Evolutionary conservation across 64 coral and sea anemone species (phyloP).

Genomic region (Platygyra sinensis): DNA sequence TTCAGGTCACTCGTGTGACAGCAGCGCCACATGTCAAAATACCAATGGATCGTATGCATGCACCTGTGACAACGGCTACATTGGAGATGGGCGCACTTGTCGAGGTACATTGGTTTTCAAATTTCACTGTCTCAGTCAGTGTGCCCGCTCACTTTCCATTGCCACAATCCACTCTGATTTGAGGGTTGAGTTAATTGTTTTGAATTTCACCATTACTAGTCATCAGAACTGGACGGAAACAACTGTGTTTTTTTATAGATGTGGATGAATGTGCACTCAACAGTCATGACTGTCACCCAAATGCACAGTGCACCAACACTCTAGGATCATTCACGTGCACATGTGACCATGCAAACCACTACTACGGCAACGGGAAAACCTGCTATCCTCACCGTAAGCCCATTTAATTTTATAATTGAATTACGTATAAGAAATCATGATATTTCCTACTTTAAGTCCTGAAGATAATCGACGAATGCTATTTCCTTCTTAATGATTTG

Average conservation of each 20-base stretch:
- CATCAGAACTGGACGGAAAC: no score
- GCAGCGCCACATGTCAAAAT: constrained; percentile 23
- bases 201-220: no score
- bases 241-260: neutral
- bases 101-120: neutral
- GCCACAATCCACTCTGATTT: no score
- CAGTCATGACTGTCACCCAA: neutral
- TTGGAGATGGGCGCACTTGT: constrained; percentile 20
- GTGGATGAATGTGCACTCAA: neutral
- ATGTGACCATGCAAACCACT: neutral
- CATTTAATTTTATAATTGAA: neutral
- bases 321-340: neutral
- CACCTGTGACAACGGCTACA: constrained; percentile 20
- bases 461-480: neutral
- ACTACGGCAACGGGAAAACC: neutral
- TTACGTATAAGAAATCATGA: no score
- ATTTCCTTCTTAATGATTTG: neutral
- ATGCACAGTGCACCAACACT: constrained; percentile 2
- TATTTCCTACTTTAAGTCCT: no score
- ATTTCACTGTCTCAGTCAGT: no score
- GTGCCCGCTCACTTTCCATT: no score
- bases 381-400: neutral
- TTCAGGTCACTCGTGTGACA: neutral
- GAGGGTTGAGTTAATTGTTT: no score
- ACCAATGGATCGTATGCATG: constrained; percentile 41